phyloP scores from a whole-genome alignment of 2,113 vertebrate species.

The Xiphias gladius region DNA sequence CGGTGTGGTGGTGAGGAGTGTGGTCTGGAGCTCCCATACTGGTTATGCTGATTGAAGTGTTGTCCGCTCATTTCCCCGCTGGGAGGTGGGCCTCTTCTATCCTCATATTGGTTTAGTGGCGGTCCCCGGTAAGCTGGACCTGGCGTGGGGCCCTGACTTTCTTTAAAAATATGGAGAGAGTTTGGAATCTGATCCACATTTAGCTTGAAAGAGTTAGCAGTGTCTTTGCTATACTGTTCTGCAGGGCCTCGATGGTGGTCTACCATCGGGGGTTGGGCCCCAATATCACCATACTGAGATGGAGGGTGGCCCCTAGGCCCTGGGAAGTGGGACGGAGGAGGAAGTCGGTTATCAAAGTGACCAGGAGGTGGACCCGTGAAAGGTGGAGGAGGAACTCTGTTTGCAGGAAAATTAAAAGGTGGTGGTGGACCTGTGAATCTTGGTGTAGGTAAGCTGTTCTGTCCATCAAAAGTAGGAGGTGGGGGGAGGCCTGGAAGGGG shows the following conservation, averaged over 20 bases:
- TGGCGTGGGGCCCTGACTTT: constrained; percentile 67
- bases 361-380: constrained; percentile 77
- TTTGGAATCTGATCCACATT: constrained; percentile 73
- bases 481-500: constrained; percentile 82
- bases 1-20: constrained; percentile 85
- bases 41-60: constrained; percentile 79
- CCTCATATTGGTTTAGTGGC: constrained; percentile 84
- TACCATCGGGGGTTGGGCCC: constrained; percentile 70
- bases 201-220: constrained; percentile 67
- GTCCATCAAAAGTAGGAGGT: constrained; percentile 83
- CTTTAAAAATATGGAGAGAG: constrained; percentile 73
- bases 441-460: constrained; percentile 82
- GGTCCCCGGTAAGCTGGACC: constrained; percentile 75
- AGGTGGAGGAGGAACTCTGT: constrained; percentile 85
- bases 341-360: constrained; percentile 88
- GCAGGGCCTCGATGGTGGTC: constrained; percentile 69
- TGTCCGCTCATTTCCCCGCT: constrained; percentile 76
- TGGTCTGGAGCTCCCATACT: constrained; percentile 87
- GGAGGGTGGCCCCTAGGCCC: constrained; percentile 86
- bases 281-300: constrained; percentile 87
- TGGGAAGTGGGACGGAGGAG: constrained; percentile 85
- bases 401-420: constrained; percentile 89
- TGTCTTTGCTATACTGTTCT: constrained; percentile 77
- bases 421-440: constrained; percentile 89
- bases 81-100: constrained; percentile 79